These are phyloP conservation scores for Boloria euphrosyne DNA, from an alignment of 2,888 invertebrate genomes.

Conservation along the genomic window DNA sequence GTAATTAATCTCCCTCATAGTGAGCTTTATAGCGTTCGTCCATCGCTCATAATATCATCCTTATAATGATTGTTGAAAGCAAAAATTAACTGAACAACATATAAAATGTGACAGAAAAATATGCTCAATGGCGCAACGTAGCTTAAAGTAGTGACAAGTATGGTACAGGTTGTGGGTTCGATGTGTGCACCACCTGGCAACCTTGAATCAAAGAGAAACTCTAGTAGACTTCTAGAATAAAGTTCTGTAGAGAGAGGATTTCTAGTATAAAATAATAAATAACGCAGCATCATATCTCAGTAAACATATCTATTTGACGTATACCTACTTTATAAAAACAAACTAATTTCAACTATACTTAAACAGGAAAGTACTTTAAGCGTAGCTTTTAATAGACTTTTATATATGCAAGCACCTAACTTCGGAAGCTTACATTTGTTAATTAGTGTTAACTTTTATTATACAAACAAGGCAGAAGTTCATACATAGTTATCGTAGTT, in stretches of 20 bases:
- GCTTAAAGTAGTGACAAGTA: too few species aligned
- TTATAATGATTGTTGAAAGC: slow-evolving; percentile 2
- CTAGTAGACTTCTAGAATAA: too few species aligned
- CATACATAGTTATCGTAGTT: not conserved
- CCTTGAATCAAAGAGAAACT: too few species aligned
- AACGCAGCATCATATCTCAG: too few species aligned
- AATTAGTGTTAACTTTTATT: slow-evolving; percentile 23
- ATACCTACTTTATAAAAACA: not conserved
- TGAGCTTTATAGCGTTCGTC: slow-evolving; percentile 33
- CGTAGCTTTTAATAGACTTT: slow-evolving; percentile 16
- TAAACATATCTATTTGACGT: not conserved
- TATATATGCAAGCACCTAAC: slow-evolving; percentile 11
- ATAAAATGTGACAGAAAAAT: not conserved
- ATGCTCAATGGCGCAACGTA: not conserved
- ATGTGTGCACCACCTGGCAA: too few species aligned
- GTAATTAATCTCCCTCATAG: slow-evolving; percentile 44
- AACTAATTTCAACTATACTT: slow-evolving; percentile 8
- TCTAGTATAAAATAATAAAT: too few species aligned
- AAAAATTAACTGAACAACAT: not conserved
- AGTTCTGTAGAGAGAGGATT: too few species aligned
- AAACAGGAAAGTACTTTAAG: not conserved
- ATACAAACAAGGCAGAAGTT: slow-evolving; percentile 13
- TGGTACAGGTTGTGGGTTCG: too few species aligned
- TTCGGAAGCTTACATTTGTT: slow-evolving; percentile 14
- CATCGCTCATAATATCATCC: slow-evolving; percentile 8